phyloP scores from a whole-genome alignment of 2,797 vertebrate species.

The Gymnoscopelus braueri region DNA sequence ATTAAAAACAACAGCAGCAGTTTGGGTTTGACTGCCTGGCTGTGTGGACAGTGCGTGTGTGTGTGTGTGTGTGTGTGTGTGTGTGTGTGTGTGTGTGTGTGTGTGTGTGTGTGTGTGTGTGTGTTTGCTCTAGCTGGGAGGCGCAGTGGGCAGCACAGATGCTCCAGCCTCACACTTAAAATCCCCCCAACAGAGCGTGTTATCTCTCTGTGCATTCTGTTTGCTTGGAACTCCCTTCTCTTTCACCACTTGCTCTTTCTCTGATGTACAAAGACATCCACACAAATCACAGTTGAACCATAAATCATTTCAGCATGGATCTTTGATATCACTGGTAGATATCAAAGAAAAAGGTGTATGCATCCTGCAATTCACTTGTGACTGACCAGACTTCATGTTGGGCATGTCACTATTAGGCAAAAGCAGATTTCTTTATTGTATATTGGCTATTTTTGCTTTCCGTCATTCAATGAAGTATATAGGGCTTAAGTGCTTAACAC shows the following conservation, averaged over 20 bases:
- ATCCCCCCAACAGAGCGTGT: conserved; percentile 54
- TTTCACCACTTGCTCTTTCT: background rate
- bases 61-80: conserved; percentile 25
- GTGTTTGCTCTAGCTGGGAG: conserved; percentile 60
- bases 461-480: too few relatives aligned
- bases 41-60: background rate
- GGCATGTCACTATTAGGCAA: too few relatives aligned
- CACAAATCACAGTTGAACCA: too few relatives aligned
- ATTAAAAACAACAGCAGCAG: conserved; percentile 67
- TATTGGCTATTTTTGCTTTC: too few relatives aligned
- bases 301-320: too few relatives aligned
- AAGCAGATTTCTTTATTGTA: too few relatives aligned
- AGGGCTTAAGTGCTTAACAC: too few relatives aligned
- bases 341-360: too few relatives aligned
- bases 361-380: too few relatives aligned
- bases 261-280: too few relatives aligned
- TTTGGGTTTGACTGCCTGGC: conserved; percentile 29
- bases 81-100: conserved; percentile 15
- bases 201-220: conserved; percentile 47
- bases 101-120: conserved; percentile 35
- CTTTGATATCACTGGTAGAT: too few relatives aligned
- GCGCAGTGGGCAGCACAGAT: conserved; percentile 73
- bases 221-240: conserved; percentile 35
- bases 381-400: too few relatives aligned
- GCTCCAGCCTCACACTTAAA: conserved; percentile 67